Evolutionary conservation across 2,888 invertebrate species (phyloP), one percentile per base, ranked within the genome.

Genomic region (Odiellus spinosus): DNA sequence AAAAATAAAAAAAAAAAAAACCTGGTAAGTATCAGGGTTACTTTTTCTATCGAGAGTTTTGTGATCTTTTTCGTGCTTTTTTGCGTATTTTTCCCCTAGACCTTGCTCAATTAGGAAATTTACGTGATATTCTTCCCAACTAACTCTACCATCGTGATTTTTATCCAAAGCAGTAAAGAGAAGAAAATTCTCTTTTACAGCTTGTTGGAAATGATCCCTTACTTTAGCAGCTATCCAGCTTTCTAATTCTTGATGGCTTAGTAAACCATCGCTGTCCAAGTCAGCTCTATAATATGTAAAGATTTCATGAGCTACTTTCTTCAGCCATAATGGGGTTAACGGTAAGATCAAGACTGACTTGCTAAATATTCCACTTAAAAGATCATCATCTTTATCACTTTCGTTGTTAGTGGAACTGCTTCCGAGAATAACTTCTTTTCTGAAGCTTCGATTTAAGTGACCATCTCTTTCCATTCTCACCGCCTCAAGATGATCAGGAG

Each of bases 111-210:
- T 70, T 42, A 83, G 63, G 61, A 82, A 84, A 62, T 77, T 77
- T 0, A 73, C 69, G 61, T 82, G 80, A 60, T 83, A 85, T 61
- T 85, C 84, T 49, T 78, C 76, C 84, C 84, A 85, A 1, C 77
- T 76, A 35, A 85, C 73, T 42, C 76, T 71, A 71, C 76, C 76
- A 60, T 81, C 78, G 51, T 72, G 68, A 59, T 74, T 70, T 40
- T 70, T 72, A 58, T 81, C 80, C 39, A 80, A 76, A 35, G 71
- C 65, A 17, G 74, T 72, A 59, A 80, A 81, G 15, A 78, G 65
- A 1, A 73, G 73, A 45, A 76, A 74, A 64, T 80, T 80, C 57
- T 75, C 75, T 59, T 73, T 69, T 55, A 79, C 72, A 0, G 80
- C 78, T 47, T 73, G 69, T 21, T 75, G 72, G 52, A 80, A 77